Percentiles rank a stretch among this genome's conserved stretches.
Evolutionary conservation across 2,797 vertebrate species (phyloP).

Genomic region (Phoxinus dragarum): DNA sequence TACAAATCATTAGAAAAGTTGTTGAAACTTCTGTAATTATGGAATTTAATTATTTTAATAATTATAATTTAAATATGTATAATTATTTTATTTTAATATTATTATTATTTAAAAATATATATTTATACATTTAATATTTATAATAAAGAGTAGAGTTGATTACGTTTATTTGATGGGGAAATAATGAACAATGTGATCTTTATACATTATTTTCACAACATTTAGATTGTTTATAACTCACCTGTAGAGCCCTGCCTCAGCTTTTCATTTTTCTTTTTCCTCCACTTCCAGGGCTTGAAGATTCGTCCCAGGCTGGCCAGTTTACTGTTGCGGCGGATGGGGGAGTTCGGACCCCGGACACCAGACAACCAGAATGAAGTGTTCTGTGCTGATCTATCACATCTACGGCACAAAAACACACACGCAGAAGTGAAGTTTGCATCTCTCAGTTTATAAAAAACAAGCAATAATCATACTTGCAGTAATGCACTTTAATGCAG

Average conservation of each 20-base stretch:
- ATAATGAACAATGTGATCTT: neutral
- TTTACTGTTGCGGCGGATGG: slow-evolving; percentile 92
- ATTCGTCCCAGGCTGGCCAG: slow-evolving; percentile 94
- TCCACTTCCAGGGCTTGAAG: slow-evolving; percentile 99
- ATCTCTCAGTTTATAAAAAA: neutral
- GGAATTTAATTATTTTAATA: neutral
- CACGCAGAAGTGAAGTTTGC: neutral
- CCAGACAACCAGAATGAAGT: slow-evolving; percentile 86
- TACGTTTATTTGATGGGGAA: neutral
- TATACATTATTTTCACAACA: neutral
- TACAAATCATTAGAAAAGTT: too few species aligned
- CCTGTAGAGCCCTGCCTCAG: slow-evolving; percentile 87
- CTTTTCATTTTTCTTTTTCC: slow-evolving; percentile 98
- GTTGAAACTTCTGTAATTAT: neutral
- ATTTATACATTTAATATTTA: neutral
- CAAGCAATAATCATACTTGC: neutral
- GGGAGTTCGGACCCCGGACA: slow-evolving; percentile 94
- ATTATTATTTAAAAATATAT: neutral
- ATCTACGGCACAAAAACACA: slow-evolving; percentile 74
- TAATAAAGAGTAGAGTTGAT: too few species aligned
- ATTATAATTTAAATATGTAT: neutral
- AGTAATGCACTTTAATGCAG: neutral
- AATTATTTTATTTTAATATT: neutral
- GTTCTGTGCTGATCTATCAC: slow-evolving; percentile 91
- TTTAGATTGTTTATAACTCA: slow-evolving; percentile 64